Evolutionary conservation across 64 coral and sea anemone species (phyloP), one percentile per base, ranked within the genome.

Genomic region (Montipora efflorescens): DNA sequence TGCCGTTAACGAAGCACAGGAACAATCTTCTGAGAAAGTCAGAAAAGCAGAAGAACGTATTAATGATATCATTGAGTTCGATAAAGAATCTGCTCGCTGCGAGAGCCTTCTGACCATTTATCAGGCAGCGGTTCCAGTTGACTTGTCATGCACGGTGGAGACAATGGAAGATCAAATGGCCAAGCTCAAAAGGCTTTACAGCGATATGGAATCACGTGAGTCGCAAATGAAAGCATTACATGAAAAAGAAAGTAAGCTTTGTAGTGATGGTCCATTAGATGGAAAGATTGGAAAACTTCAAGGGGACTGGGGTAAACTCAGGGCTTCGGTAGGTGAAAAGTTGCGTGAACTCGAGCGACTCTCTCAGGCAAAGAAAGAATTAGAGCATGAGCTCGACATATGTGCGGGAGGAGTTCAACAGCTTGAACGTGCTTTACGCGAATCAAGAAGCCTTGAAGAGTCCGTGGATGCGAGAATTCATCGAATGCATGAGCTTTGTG

Each of bases 51-150:
- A 94, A 57, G 71, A 84, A 51, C 85, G 50, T 2, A 84, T 94
- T 45, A 75, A 83, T 8, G 79, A 94, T 19, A 80, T 94, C 73
- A 82, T 81, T 10, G 83, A 94, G 61, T 94, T 94, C 15, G 79
- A 94, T 10, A 86, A 95, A 90, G 79, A 90, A 47, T 90, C 87
- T 11, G 77, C 93, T 16, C 94, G 86, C 20, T 98, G 93, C 51
- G 80, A 92, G 19, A 91, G 82, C 75, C 76, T 98, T 50, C 47
- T 98, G 20, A 98, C 92, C 22, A 95, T 98, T 70, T 98, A 95
- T 64, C 67, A 95, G 89, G 93, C 92, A 59, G 92, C 96, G 48
- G 36, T 84, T 4, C 96, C 96, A 16, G 87, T 84, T 59, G 78
- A 95, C 25, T 45, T 88, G 53, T 74, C 78, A 2, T 84, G 59